Percentiles rank a stretch among this genome's conserved stretches.
phyloP scores from a whole-genome alignment of 2,888 invertebrate species.

The Tipula confusa region DNA sequence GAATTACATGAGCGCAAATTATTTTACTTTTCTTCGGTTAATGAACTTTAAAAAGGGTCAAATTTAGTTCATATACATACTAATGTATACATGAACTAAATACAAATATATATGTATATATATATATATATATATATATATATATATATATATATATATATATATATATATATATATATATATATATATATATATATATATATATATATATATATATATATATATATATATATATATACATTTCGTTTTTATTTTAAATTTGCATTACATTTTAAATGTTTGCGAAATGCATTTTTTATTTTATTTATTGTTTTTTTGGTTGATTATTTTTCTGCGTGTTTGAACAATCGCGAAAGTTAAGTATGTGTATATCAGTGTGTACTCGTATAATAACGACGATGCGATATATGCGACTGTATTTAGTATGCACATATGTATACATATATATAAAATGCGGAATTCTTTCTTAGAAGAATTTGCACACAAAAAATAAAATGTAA shows the following conservation, averaged over 20 bases:
- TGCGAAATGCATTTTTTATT: background rate
- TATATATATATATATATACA: background rate
- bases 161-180: background rate
- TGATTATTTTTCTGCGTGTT: slow-evolving; percentile 16
- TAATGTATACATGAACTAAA: too few species aligned
- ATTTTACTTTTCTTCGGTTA: background rate
- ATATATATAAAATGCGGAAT: background rate
- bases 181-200: background rate
- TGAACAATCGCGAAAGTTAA: background rate
- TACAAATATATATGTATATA: background rate
- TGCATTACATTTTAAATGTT: background rate
- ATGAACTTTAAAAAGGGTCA: background rate
- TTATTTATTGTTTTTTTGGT: background rate
- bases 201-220: background rate
- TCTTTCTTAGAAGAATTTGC: slow-evolving; percentile 20
- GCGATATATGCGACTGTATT: background rate
- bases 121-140: background rate
- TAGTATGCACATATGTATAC: too few species aligned
- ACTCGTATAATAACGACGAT: background rate
- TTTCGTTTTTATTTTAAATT: background rate
- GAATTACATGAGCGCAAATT: background rate
- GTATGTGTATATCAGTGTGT: background rate
- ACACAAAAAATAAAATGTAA: background rate
- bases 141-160: background rate
- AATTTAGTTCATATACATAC: background rate